Base-by-base conservation (phyloP, 2,113 vertebrate genomes). In the Aptenodytes patagonicus region DNA sequence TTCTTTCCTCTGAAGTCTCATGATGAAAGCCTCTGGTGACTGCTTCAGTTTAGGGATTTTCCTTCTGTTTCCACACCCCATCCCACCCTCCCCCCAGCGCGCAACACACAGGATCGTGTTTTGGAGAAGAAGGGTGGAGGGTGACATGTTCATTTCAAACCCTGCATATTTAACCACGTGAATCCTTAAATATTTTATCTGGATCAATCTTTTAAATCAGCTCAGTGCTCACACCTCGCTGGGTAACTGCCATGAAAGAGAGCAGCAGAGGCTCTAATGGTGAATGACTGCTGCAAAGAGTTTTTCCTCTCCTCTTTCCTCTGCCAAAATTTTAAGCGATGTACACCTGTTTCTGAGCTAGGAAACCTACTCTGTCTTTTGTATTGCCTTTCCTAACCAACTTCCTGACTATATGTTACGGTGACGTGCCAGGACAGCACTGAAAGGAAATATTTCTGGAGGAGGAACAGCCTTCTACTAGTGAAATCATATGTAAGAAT, bases 111-210 rank as follows among this genome's bases (percentile, higher is more conserved):
- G 36, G 57, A 36, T 40, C 1, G 0, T 29, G 29, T 46, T 92
- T 66, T 62, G 58, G n/a, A 83, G 75, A 66, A 69, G 51, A 46
- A 81, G 0, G 1, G 34, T 60, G 54, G n/a, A 60, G 24, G 15
- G 29, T 11, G 52, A 93, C 93, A 82, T 32, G 34, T 64, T 72
- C 0, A 1, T 91, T 92, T 89, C 62, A 71, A 90, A 77, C 5
- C 10, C 38, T 90, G 54, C 32, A 49, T 79, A 44, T 64, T 84
- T 95, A 71, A 89, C 79, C 32, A 55, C 6, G 9, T 38, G 51
- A 87, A 78, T 87, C 47, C 34, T 79, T 81, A 83, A 89, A 94
- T 86, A 86, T 94, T 94, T 93, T 24, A 61, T 57, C 73, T 85
- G 40, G 66, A 95, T 79, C 57, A 68, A 71, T 70, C 62, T 82